Percentiles rank a stretch among this genome's conserved stretches.
Conservation (phyloP, 2,113 vertebrate species). For the Cochlearius cochlearius region DNA sequence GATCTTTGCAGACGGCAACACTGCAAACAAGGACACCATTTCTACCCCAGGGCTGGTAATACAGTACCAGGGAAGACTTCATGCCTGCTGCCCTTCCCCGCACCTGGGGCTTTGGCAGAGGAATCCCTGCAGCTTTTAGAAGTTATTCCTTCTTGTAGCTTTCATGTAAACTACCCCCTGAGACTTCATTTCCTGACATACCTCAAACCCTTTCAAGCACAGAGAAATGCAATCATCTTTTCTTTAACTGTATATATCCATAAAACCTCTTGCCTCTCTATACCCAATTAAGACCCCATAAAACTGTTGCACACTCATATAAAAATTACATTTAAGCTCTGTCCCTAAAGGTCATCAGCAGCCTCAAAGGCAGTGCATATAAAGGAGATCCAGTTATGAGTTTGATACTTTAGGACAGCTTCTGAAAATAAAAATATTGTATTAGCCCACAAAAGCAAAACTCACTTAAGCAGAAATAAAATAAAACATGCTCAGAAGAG, state of each 20-base stretch:
- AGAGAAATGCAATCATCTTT: not conserved
- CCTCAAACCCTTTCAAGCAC: not conserved
- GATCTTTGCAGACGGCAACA: not conserved
- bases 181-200: not conserved
- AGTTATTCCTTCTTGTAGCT: not conserved
- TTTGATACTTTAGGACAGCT: not conserved
- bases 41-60: not conserved
- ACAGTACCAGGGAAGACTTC: not conserved
- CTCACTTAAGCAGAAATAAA: not conserved
- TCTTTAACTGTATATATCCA: not conserved
- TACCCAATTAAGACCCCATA: not conserved
- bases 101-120: not conserved
- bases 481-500: not conserved
- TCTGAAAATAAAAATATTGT: not conserved
- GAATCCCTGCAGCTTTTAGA: not conserved
- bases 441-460: not conserved
- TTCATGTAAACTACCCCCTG: not conserved
- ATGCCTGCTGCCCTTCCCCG: not conserved
- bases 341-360: not conserved
- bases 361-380: not conserved
- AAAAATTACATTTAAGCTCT: not conserved
- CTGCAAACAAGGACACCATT: not conserved
- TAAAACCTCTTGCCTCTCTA: not conserved
- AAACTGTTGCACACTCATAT: not conserved
- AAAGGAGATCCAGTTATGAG: not conserved